phyloP scores from a whole-genome alignment of 2,797 vertebrate genomes.

The Urophycis tenuis region DNA sequence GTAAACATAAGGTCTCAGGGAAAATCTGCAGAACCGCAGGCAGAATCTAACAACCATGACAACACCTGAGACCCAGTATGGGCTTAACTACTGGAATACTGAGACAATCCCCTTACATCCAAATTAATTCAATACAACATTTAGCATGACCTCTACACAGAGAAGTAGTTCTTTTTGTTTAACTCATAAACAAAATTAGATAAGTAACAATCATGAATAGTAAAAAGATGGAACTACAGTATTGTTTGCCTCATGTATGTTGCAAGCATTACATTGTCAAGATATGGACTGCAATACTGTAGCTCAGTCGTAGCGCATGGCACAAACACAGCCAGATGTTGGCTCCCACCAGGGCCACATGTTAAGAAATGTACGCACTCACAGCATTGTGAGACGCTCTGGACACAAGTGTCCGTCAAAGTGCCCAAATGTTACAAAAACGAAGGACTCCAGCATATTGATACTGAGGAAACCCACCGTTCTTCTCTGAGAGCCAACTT shows the following conservation, averaged over 20 bases:
- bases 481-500: too few relatives aligned
- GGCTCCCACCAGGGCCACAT: not conserved
- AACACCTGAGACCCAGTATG: not conserved
- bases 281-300: not conserved
- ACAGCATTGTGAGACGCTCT: not conserved
- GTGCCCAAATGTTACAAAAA: not conserved
- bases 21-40: not conserved
- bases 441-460: too few relatives aligned
- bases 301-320: not conserved
- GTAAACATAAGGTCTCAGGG: not conserved
- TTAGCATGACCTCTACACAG: not conserved
- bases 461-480: too few relatives aligned
- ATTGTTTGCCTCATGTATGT: not conserved
- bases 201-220: not conserved
- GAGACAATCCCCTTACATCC: not conserved
- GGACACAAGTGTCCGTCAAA: not conserved
- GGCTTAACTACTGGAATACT: not conserved
- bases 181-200: not conserved
- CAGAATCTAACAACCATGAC: not conserved
- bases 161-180: not conserved
- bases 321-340: not conserved
- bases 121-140: not conserved
- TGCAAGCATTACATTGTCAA: not conserved
- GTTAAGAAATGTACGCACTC: not conserved
- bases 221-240: not conserved